phyloP scores from a whole-genome alignment of 2,797 vertebrate genomes.

The Crotalus adamanteus region DNA sequence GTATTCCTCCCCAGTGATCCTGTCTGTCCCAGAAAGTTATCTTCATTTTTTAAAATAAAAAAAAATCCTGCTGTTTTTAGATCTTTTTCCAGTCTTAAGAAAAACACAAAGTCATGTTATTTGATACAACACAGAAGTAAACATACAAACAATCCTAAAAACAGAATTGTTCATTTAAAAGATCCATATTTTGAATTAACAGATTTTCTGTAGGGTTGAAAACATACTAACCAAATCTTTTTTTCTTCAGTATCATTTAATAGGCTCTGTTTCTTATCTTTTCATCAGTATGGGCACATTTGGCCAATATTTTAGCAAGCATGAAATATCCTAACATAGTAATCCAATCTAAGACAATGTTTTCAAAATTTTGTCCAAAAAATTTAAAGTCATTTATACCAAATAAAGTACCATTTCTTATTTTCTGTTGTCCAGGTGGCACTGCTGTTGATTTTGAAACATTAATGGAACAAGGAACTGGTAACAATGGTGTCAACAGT shows the following conservation, averaged over 20 bases:
- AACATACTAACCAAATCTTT: not conserved
- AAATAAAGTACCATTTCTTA: not conserved
- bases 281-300: not conserved
- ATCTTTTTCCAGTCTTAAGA: not conserved
- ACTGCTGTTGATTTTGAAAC: not conserved
- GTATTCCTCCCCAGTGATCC: not conserved
- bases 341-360: not conserved
- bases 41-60: not conserved
- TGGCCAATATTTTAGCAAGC: not conserved
- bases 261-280: conserved; percentile 2
- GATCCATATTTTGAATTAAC: not conserved
- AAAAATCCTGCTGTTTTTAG: not conserved
- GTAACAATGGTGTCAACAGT: not conserved
- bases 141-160: not conserved
- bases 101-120: not conserved
- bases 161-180: not conserved
- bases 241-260: not conserved
- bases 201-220: not conserved
- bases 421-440: not conserved
- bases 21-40: not conserved
- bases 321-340: not conserved
- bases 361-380: not conserved
- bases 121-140: not conserved
- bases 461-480: not conserved
- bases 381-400: not conserved